Percentiles rank a stretch among this genome's conserved stretches.
Conservation (phyloP, 2,888 invertebrate species). For the Caenorhabditis parvicauda region DNA sequence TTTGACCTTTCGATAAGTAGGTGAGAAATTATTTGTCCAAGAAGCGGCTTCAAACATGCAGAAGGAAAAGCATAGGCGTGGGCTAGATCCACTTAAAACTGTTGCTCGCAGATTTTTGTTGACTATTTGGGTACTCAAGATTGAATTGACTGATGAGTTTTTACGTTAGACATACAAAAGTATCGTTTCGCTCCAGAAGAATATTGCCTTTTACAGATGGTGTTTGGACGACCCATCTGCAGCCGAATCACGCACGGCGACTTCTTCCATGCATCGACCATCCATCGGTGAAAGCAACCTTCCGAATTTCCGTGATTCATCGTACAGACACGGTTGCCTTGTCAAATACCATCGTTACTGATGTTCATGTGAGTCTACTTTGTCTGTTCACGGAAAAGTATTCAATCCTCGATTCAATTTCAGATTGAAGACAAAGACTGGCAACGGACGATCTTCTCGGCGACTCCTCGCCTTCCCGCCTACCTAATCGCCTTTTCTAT, state of each 20-base stretch:
- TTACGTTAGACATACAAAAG: too few relatives aligned
- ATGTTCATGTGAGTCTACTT: conserved; percentile 26
- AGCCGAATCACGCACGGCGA: conserved; percentile 37
- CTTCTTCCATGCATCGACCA: conserved; percentile 42
- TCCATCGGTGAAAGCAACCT: conserved; percentile 36
- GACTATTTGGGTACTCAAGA: too few relatives aligned
- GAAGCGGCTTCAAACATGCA: too few relatives aligned
- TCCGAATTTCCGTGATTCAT: conserved; percentile 35
- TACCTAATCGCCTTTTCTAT: conserved; percentile 44
- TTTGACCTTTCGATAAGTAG: too few relatives aligned
- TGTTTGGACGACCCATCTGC: conserved; percentile 41
- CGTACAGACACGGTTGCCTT: conserved; percentile 36
- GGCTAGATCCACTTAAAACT: too few relatives aligned
- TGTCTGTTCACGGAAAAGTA: neutral
- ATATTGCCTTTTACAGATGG: too few relatives aligned
- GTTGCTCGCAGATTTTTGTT: too few relatives aligned
- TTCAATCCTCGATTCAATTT: neutral
- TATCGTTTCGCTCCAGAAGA: too few relatives aligned
- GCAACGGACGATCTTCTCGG: conserved; percentile 40
- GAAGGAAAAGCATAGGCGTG: too few relatives aligned
- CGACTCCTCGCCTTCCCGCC: conserved; percentile 39
- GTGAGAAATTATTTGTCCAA: neutral
- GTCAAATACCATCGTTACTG: conserved; percentile 41
- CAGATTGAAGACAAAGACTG: conserved; percentile 30
- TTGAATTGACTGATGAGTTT: too few relatives aligned